Base-by-base conservation (phyloP, 2,888 invertebrate species). In the Nomada ruficornis region DNA sequence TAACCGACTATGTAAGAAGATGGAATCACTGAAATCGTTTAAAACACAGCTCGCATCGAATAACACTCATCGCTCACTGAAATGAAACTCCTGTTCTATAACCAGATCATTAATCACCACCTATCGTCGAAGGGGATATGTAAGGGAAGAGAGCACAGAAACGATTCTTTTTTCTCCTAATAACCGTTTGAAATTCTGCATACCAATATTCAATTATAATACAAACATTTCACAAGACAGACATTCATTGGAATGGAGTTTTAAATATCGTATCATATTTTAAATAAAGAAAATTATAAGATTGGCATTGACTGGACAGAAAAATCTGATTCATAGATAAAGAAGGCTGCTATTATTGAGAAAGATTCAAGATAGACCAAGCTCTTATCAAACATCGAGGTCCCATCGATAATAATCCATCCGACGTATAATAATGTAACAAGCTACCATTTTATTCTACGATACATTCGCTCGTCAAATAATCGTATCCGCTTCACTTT, bases 101-200 rank as follows among this genome's bases (percentile, higher is more conserved):
- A 73, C 73, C 50, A 59, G 73, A 73, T 73, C 73, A 73, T 73
- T 64, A 73, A 73, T 73, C 73, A 73, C 29, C 9, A 11, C 59
- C 50, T 57, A 65, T 73, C 73, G 50, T 65, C 57, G 57, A 65
- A 47, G 26, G 15, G 20, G 26, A 73, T 36, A 59, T 57, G 13
- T 4, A n/a, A 15, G 57, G 36, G 13, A 73, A 23, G 57, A 20
- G 18, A 20, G 18, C 42, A 29, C 10, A 13, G 57, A 23, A 36
- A 23, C 36, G 23, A 57, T 59, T 65, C 65, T 59, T 64, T 44
- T 57, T 50, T 11, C 36, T 20, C 9, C 26, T 10, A 7, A 15
- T 20, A 57, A 9, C 15, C 18, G 10, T n/a, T 54, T 11, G 5
- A 23, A 20, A 20, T 23, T 2, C 1, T 23, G 20, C 15, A 36